Conservation (phyloP, 2,888 invertebrate species). For the Lasiommata megera region DNA sequence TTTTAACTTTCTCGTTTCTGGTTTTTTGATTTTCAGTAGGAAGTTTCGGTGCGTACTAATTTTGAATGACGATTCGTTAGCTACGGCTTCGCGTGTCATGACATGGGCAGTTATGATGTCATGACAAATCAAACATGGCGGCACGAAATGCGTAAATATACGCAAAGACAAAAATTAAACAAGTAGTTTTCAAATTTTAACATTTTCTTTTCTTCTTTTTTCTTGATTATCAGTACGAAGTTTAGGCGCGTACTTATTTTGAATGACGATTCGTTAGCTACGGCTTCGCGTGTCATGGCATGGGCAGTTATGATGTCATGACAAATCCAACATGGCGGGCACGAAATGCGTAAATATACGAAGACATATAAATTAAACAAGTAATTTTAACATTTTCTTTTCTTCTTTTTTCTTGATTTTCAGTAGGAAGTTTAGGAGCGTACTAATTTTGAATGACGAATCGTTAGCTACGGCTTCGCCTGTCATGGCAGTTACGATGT, state of each 20-base stretch:
- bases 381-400: no score
- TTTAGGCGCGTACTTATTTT: neutral
- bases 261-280: neutral
- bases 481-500: neutral
- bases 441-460: neutral
- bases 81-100: no score
- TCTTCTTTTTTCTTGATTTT: neutral
- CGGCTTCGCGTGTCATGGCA: no score
- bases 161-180: no score
- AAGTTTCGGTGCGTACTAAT: neutral
- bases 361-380: no score
- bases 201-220: no score
- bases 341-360: neutral
- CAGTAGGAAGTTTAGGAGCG: neutral
- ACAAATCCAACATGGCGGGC: neutral
- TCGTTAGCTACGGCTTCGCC: no score
- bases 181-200: no score
- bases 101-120: neutral
- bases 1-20: no score
- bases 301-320: neutral
- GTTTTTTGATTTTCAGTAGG: neutral
- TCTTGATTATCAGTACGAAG: neutral
- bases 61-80: neutral
- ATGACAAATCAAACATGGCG: neutral
- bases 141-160: neutral